These are phyloP conservation scores for Xenops minutus DNA, from an alignment of 2,797 vertebrate genomes.

Conservation along the genomic window DNA sequence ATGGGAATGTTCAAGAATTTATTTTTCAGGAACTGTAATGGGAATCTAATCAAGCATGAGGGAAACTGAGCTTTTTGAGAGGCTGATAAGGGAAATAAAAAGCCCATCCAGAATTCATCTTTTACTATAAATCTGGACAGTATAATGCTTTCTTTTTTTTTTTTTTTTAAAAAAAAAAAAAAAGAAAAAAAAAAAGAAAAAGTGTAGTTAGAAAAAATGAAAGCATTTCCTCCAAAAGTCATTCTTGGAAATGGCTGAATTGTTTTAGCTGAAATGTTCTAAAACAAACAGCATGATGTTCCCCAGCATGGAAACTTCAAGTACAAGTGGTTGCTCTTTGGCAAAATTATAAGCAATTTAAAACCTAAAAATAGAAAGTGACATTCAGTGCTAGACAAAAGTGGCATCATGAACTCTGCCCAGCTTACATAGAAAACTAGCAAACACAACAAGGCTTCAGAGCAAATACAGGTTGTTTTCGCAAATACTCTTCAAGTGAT, in stretches of 20 bases:
- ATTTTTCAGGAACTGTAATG: not conserved
- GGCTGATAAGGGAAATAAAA: not conserved
- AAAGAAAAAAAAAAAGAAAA: not conserved
- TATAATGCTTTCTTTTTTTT: not conserved
- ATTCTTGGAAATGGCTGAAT: conserved; percentile 1
- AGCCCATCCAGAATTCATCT: not conserved
- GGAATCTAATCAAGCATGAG: not conserved
- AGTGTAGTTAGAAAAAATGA: not conserved
- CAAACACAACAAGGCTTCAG: not conserved
- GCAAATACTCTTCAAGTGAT: not conserved
- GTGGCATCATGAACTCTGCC: not conserved
- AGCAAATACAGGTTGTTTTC: not conserved
- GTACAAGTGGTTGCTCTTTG: not conserved
- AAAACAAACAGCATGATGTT: conserved; percentile 24
- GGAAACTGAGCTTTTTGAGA: not conserved
- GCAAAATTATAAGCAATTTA: conserved; percentile 36
- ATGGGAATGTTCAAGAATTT: not conserved
- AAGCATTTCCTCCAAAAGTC: not conserved
- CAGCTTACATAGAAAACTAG: not conserved
- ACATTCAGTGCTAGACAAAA: not conserved
- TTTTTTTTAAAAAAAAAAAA: too few relatives aligned
- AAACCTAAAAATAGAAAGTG: conserved; percentile 12
- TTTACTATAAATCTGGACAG: not conserved
- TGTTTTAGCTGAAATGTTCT: not conserved
- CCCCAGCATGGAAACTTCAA: not conserved